Percentiles rank a stretch among this genome's conserved stretches.
phyloP scores from a whole-genome alignment of 2,888 invertebrate genomes.

The Nemurella pictetii region DNA sequence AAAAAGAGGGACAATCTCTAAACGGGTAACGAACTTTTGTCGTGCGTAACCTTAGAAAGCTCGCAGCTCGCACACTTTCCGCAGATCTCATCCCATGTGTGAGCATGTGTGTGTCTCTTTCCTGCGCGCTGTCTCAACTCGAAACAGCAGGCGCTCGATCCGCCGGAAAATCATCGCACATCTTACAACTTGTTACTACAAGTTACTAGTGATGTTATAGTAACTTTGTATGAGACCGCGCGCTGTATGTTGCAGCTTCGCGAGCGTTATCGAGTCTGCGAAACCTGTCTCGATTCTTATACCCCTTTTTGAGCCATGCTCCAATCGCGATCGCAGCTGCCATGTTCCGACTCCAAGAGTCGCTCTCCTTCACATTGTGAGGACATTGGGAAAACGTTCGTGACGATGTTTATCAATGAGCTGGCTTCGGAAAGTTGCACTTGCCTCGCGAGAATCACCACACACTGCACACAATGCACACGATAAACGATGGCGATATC shows the following conservation, averaged over 20 bases:
- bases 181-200: not conserved
- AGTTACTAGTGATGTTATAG: too few species aligned
- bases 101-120: not conserved
- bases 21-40: slow-evolving; percentile 17
- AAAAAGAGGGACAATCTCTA: not conserved
- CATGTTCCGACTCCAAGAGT: not conserved
- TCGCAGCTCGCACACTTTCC: not conserved
- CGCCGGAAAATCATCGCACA: not conserved
- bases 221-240: too few species aligned
- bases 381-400: not conserved
- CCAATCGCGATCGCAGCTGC: not conserved
- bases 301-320: not conserved
- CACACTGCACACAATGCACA: too few species aligned
- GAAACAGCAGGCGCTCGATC: not conserved
- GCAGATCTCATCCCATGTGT: not conserved
- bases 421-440: not conserved
- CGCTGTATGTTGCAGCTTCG: too few species aligned
- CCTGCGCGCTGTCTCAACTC: too few species aligned
- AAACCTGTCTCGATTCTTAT: not conserved
- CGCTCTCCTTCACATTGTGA: not conserved
- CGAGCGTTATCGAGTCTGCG: too few species aligned
- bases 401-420: not conserved
- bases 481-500: not conserved
- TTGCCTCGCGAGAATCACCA: not conserved
- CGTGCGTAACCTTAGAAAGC: slow-evolving; percentile 26